These are phyloP conservation scores for Tautogolabrus adspersus DNA, from an alignment of 2,113 vertebrate genomes.

Conservation along the genomic window DNA sequence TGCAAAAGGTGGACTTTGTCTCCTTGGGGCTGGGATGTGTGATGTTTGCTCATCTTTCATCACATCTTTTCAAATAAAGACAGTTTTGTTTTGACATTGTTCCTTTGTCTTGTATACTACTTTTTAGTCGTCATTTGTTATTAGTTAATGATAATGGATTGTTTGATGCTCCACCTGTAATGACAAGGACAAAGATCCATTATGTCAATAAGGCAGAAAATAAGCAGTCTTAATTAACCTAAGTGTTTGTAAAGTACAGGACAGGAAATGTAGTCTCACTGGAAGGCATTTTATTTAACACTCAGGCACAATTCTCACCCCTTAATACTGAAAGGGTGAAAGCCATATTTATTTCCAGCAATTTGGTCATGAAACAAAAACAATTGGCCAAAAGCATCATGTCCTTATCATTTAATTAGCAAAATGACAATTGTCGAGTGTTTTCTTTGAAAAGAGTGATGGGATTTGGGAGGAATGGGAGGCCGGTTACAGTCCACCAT, in stretches of 20 bases:
- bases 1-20: constrained; percentile 52
- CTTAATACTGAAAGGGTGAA: constrained; percentile 26
- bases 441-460: constrained; percentile 11
- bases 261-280: constrained; percentile 37
- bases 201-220: constrained; percentile 15
- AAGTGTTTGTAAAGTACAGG: constrained; percentile 11
- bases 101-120: constrained; percentile 15
- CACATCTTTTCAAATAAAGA: constrained; percentile 19
- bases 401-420: constrained; percentile 30
- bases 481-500: background rate
- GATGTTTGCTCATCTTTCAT: constrained; percentile 48
- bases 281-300: constrained; percentile 38
- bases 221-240: background rate
- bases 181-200: constrained; percentile 16
- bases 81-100: constrained; percentile 19
- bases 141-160: constrained; percentile 19
- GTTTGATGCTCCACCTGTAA: background rate
- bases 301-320: constrained; percentile 7
- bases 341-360: constrained; percentile 25
- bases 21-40: constrained; percentile 7
- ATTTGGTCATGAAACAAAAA: constrained; percentile 42
- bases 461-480: background rate
- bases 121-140: constrained; percentile 22
- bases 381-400: constrained; percentile 8
- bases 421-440: constrained; percentile 1